A percentile compares a stretch with the other conserved stretches of the same genome.
These are phyloP conservation scores for Rhea pennata DNA, from an alignment of 2,113 vertebrate species.

Conservation along the genomic window DNA sequence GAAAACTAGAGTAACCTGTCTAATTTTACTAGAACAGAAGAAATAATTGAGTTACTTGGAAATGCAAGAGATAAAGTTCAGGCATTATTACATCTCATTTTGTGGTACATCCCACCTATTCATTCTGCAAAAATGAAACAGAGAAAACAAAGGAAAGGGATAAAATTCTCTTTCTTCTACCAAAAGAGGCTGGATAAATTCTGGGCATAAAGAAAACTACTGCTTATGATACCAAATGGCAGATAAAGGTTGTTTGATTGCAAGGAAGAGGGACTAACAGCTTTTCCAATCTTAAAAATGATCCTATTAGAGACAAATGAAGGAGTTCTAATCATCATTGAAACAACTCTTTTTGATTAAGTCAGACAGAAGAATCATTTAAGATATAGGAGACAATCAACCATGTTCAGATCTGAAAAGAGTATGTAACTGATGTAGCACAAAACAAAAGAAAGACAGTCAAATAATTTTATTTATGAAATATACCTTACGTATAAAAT, in stretches of 20 bases:
- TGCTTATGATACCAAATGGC: neutral
- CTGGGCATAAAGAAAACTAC: neutral
- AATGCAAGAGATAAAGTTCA: neutral
- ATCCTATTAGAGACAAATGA: conserved; percentile 25
- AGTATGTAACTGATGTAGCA: neutral
- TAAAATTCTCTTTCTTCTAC: neutral
- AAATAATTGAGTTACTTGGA: neutral
- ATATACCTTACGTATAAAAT: neutral
- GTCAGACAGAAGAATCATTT: conserved; percentile 20
- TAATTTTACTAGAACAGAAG: neutral
- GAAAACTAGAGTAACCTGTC: neutral
- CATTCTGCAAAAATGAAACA: conserved; percentile 13
- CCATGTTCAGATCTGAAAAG: conserved; percentile 19
- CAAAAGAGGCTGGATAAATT: neutral
- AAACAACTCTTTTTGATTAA: conserved; percentile 46
- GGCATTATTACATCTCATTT: neutral
- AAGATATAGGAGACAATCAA: conserved; percentile 7
- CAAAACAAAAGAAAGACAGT: conserved; percentile 13
- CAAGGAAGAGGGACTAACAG: conserved; percentile 3
- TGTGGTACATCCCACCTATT: neutral
- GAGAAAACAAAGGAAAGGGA: neutral
- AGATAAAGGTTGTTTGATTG: conserved; percentile 37
- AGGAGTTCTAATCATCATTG: conserved; percentile 18
- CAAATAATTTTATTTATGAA: conserved; percentile 22
- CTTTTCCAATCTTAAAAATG: conserved; percentile 4